Evolutionary conservation across 35 echinoderm and acorn worm genomes (phyloP), one percentile per base, ranked within the genome.

Genomic region (Stichopus chloronotus): DNA sequence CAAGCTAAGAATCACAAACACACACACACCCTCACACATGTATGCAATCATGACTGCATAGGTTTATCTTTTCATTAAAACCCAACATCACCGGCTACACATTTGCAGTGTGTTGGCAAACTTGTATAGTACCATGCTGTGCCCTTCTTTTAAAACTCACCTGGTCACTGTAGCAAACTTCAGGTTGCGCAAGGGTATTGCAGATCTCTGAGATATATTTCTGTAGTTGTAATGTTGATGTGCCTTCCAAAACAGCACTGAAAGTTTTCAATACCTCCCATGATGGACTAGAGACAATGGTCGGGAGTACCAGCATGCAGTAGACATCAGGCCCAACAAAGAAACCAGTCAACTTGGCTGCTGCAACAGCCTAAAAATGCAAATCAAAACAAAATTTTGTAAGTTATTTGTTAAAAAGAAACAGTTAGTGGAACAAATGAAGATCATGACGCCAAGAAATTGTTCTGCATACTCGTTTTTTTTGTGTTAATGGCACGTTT

Each of bases 261-360:
- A 95, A 94, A 8, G 95, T 96, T 94, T 94, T 96, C 30, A 99
- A 92, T 21, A 95, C 87, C 2, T 83, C 88, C 4, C 95, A 83
- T 54, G 88, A 93, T 83, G 93, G 95, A 71, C 87, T 78, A 56
- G 81, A 91, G 58, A 92, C 86, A 4, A 99, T 57, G 12, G 92
- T 92, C 9, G 97, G 93, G 20, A 95, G 55, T 59, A 96, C 56
- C 25, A 99, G 71, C 92, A 91, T 99, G 65, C 97, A 99, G 88
- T 99, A 99, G 63, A 99, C 92, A 59, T 95, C 95, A 56, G 97
- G 97, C 56, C 92, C 83, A 12, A 99, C 95, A 53, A 90, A 99
- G 76, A 94, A 99, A 52, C 97, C 95, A 22, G 92, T 81, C 58
- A 99, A 55, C 84, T 99, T 95, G 25, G 95, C 93, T 43, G 97